phyloP scores from a whole-genome alignment of 37 sponge, comb jelly and placozoan genomes.

The Eunapius fragilis region DNA sequence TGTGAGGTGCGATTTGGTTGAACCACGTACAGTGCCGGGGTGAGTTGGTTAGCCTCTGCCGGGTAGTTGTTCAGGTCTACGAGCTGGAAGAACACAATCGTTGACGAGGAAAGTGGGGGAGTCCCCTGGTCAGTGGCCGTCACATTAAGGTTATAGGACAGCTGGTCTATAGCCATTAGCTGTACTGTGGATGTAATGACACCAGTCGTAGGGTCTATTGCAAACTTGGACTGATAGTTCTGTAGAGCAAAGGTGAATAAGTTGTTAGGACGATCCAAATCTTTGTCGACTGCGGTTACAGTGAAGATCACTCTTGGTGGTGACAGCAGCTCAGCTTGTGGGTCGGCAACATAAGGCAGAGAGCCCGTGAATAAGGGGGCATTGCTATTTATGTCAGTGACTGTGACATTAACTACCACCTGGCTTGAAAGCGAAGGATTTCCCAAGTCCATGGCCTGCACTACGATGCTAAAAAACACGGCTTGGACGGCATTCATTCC shows the following conservation, averaged over 20 bases:
- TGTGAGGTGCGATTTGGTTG: background rate
- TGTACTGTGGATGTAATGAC: background rate
- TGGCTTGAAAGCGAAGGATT: constrained; percentile 35
- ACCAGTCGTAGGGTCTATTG: constrained; percentile 31
- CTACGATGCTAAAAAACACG: constrained; percentile 22
- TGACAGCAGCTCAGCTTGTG: constrained; percentile 12
- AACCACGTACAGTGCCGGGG: constrained; percentile 44
- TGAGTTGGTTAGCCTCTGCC: constrained; percentile 47
- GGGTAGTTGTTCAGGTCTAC: constrained; percentile 62
- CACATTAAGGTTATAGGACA: constrained; percentile 36
- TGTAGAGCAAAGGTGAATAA: constrained; percentile 22
- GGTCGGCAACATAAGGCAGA: constrained; percentile 20
- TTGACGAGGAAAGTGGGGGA: constrained; percentile 49
- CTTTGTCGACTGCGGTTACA: constrained; percentile 33
- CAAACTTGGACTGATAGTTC: constrained; percentile 26
- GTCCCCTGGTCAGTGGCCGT: constrained; percentile 41
- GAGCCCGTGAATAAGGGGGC: constrained; percentile 44
- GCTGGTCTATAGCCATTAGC: constrained; percentile 45
- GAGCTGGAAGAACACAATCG: constrained; percentile 39
- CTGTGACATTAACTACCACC: constrained; percentile 12
- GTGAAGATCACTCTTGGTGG: constrained; percentile 25
- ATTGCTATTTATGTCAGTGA: constrained; percentile 64
- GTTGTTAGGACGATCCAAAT: constrained; percentile 20
- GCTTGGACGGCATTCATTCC: constrained; percentile 64
- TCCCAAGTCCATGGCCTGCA: constrained; percentile 62